These are phyloP conservation scores for Doryteuthis pealeii DNA, from an alignment of 1,140 invertebrate species.

Conservation along the genomic window DNA sequence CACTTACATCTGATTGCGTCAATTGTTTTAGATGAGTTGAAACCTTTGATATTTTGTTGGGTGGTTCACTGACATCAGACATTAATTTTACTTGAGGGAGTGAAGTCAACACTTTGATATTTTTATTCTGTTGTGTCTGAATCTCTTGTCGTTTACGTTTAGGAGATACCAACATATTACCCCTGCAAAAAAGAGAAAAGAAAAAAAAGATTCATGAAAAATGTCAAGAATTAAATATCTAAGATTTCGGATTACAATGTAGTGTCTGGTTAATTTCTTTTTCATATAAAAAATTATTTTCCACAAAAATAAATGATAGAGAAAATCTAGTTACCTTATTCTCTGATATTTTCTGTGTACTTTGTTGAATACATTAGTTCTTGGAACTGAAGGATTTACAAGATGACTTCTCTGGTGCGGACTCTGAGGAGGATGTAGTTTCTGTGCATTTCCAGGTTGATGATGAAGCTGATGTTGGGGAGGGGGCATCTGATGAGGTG, in stretches of 20 bases:
- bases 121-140: constrained; percentile 2
- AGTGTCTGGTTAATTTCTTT: too few relatives aligned
- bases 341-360: constrained; percentile 1
- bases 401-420: too few relatives aligned
- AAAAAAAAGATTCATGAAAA: too few relatives aligned
- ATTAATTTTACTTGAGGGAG: constrained; percentile 9
- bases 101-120: constrained; percentile 4
- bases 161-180: neutral
- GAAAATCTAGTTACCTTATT: neutral
- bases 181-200: neutral
- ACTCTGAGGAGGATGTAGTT: too few relatives aligned
- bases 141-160: constrained; percentile 11
- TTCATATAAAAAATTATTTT: too few relatives aligned
- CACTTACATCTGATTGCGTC: neutral
- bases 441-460: too few relatives aligned
- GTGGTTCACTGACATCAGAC: neutral
- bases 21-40: constrained; percentile 1
- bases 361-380: neutral
- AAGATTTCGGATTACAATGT: too few relatives aligned
- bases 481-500: neutral
- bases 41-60: neutral
- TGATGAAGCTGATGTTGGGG: neutral
- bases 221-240: too few relatives aligned
- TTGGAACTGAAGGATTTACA: neutral
- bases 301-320: too few relatives aligned